Evolutionary conservation across 2,888 invertebrate genomes (phyloP), one percentile per base, ranked within the genome.

Genomic region (Gortyna flavago): DNA sequence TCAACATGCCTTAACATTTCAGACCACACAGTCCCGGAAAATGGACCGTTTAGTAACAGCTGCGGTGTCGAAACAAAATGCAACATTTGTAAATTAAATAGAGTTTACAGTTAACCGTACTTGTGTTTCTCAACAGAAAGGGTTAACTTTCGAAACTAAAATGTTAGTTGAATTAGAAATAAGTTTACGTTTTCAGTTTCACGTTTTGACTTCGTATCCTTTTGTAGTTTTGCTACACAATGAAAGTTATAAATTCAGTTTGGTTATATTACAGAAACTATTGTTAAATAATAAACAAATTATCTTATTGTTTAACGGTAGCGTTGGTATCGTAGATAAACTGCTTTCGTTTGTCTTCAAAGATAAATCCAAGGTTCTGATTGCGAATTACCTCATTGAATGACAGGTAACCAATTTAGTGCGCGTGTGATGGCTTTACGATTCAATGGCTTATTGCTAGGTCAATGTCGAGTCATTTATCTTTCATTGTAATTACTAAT

Each of bases 31-130:
- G 67, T 80, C 48, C 41, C 65, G 73, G 38, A 68, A 79, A 84
- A 75, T n/a, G 48, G 57, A 62, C 51, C 68, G 65, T 66, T 78
- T 71, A 32, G 66, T 66, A 78, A 76, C 76, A 68, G 68, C 25
- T 72, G 75, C n/a, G 64, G 69, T 13, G 38, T 51, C 32, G 13
- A 32, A 86, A 83, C 73, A 78, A 79, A 84, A 80, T 73, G 68
- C 41, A 73, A 80, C 77, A 80, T 85, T 83, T 48, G 54, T 81
- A 18, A 74, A 80, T 83, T 77, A 72, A 88, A 80, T 75, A 54
- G 61, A 5, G 7, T 32, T 61, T 41, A 68, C 67, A 38, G 64
- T 68, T 48, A 65, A 76, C 66, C 32, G 44, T 54, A 59, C 38
- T 25, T 75, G 35, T 78, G 54, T 77, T 76, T 67, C 29, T 32